Evolutionary conservation across 1,140 invertebrate genomes (phyloP).

Genomic region (Argopecten irradians): DNA sequence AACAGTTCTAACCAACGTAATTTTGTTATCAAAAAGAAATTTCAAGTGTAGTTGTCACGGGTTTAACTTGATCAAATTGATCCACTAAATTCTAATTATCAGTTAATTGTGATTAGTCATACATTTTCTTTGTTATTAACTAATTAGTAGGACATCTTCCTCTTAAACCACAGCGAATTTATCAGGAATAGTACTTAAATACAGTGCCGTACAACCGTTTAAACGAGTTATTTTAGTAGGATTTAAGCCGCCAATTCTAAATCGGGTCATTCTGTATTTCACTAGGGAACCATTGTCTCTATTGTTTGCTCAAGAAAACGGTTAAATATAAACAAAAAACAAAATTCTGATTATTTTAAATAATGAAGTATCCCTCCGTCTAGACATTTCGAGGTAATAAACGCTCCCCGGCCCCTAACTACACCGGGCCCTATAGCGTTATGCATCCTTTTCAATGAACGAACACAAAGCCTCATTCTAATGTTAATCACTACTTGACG

Average conservation of each 20-base stretch:
- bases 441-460: slow-evolving; percentile 11
- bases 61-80: too few relatives aligned
- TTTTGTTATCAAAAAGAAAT: too few relatives aligned
- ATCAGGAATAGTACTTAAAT: not conserved
- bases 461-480: slow-evolving; percentile 21
- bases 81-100: not conserved
- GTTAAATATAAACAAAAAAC: not conserved
- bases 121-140: not conserved
- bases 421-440: not conserved
- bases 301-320: not conserved
- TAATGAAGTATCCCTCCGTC: not conserved
- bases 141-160: not conserved
- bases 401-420: not conserved
- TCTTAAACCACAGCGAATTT: not conserved
- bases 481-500: not conserved
- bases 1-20: too few relatives aligned
- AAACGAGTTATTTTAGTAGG: not conserved
- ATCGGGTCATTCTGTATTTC: not conserved
- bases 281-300: not conserved
- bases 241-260: not conserved
- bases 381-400: not conserved
- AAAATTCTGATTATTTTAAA: not conserved
- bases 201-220: not conserved
- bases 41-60: too few relatives aligned
- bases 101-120: not conserved